Conservation (phyloP, 2,797 vertebrate genomes). For the Scolopax rusticola region DNA sequence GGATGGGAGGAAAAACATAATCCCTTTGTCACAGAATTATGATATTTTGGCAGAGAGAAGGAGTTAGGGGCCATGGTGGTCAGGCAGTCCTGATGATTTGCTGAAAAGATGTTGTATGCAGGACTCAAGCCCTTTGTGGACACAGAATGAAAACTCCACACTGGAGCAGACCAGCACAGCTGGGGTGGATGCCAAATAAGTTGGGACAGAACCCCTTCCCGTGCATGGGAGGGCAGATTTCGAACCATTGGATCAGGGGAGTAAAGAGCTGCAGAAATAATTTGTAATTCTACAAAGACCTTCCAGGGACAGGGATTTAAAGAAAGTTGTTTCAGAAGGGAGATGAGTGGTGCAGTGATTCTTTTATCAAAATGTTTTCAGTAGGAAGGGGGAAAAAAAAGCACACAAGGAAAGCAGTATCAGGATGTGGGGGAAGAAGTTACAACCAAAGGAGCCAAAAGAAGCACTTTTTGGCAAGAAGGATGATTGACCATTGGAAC, state of each 20-base stretch:
- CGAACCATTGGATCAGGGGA: not conserved
- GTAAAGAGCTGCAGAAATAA: not conserved
- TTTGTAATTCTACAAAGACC: not conserved
- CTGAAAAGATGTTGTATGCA: not conserved
- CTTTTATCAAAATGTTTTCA: not conserved
- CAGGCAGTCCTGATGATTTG: not conserved
- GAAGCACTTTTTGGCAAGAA: not conserved
- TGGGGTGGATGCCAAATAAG: not conserved
- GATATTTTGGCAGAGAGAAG: not conserved
- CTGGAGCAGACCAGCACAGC: not conserved
- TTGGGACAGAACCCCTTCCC: fast-evolving
- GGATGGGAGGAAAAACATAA: not conserved
- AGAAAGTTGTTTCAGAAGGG: not conserved
- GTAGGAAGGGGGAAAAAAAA: not conserved
- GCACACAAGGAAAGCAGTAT: not conserved
- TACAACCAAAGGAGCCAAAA: slow-evolving; percentile 4
- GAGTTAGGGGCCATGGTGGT: not conserved
- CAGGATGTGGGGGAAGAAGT: not conserved
- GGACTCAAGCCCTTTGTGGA: not conserved
- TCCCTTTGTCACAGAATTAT: not conserved
- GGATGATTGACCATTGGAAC: not conserved
- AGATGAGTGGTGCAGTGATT: not conserved
- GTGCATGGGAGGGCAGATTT: not conserved
- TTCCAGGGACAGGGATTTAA: not conserved
- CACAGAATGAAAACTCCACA: not conserved